Evolutionary conservation across 2,888 invertebrate genomes (phyloP).

Genomic region (Ophioninae sp.): DNA sequence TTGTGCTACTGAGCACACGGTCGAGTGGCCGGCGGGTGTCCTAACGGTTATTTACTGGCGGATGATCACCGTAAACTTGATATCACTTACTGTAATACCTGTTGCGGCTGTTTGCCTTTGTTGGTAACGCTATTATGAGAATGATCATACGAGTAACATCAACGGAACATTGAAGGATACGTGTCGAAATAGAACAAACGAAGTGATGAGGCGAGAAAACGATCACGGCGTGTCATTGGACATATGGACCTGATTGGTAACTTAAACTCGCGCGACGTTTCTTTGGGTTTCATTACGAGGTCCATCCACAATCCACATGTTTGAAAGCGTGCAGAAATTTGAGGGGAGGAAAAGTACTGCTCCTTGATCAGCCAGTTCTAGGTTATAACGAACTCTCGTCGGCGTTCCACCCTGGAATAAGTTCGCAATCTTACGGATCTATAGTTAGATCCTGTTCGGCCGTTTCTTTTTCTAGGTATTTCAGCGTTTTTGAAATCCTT

Average conservation of each 20-base stretch:
- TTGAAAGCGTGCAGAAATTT: no score
- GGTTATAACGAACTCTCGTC: no score
- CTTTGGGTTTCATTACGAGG: no score
- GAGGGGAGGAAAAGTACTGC: no score
- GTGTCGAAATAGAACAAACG: not conserved
- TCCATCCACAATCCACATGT: no score
- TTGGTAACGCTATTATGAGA: not conserved
- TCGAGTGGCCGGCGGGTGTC: slow-evolving; percentile 23
- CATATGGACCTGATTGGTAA: not conserved
- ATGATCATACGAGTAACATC: not conserved
- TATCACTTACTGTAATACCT: slow-evolving; percentile 29
- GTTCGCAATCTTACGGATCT: no score
- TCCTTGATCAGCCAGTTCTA: no score
- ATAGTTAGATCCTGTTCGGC: no score
- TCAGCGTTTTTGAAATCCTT: no score
- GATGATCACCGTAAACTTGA: slow-evolving; percentile 49
- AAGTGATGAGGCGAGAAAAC: not conserved
- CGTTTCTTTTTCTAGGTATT: no score
- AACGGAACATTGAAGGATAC: not conserved
- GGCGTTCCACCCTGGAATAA: no score
- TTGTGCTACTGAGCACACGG: slow-evolving; percentile 39
- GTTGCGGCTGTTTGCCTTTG: not conserved
- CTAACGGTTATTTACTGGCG: slow-evolving; percentile 54
- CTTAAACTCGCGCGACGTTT: not conserved
- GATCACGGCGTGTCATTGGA: not conserved